phyloP scores from a whole-genome alignment of 1,140 invertebrate species.

The Coenobita brevimanus region DNA sequence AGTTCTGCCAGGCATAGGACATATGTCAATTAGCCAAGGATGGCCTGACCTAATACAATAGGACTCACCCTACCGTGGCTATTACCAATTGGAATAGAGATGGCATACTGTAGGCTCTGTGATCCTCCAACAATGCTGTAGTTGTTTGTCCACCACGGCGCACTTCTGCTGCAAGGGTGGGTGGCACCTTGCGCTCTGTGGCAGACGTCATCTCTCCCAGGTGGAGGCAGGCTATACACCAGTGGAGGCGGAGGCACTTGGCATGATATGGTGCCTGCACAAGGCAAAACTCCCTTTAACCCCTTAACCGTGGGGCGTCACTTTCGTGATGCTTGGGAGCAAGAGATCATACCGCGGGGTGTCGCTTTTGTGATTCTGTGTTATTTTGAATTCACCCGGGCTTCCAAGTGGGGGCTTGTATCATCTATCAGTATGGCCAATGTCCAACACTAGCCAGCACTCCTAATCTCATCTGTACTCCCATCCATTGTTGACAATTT shows the following conservation, averaged over 20 bases:
- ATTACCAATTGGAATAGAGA: slow-evolving; percentile 21
- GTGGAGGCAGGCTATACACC: not conserved
- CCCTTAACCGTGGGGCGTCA: too few species aligned
- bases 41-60: slow-evolving; percentile 33
- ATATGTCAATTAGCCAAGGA: slow-evolving; percentile 18
- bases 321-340: too few species aligned
- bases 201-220: not conserved
- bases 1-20: not conserved
- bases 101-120: slow-evolving; percentile 15
- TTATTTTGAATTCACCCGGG: too few species aligned
- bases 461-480: too few species aligned
- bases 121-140: slow-evolving; percentile 10
- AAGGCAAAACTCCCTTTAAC: not conserved
- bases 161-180: slow-evolving; percentile 15
- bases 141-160: not conserved
- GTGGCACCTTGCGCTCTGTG: not conserved
- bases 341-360: too few species aligned
- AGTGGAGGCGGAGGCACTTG: slow-evolving; percentile 2
- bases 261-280: not conserved
- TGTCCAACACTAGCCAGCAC: too few species aligned
- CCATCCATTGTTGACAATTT: too few species aligned
- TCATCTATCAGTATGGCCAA: too few species aligned
- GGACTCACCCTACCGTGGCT: not conserved
- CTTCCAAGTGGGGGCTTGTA: too few species aligned
- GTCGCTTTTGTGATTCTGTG: too few species aligned